Evolutionary conservation across 2,888 invertebrate species (phyloP), one percentile per base, ranked within the genome.

Genomic region (Orgyia antiqua): DNA sequence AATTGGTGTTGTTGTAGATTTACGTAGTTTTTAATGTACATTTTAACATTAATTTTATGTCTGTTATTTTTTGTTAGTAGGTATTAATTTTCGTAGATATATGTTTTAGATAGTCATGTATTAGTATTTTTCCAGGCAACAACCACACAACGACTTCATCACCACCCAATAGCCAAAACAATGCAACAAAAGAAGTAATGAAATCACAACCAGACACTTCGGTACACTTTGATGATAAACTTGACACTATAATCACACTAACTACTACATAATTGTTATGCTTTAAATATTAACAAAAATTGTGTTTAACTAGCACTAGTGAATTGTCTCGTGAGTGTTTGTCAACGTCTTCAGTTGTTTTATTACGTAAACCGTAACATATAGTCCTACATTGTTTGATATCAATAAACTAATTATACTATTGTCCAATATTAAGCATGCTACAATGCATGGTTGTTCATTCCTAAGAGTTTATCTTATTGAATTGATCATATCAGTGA

Each of bases 51-150:
- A 8, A 3, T 29, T 33, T 33, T 40, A 4, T 6, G 6, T 4
- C 15, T 15, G 4, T 38, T 10, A 31, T 31, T 49, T 32, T 39
- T n/a, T n/a, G n/a, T n/a, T 42, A 27, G 29, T 26, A 36, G 29
- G 28, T 10, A 10, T 19, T 37, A 9, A 29, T 31, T 34, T 35
- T 46, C 42, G n/a, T 7, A 34, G 36, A 13, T 33, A 30, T 35
- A 38, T 29, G 29, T 51, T 45, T 27, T 54, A 48, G 41, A 36
- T 52, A 40, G 44, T 60, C 39, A 58, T 41, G 37, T 38, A 29
- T 37, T 13, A 45, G 45, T 47, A 53, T 57, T 66, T 62, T 84
- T 83, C 58, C 84, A 84, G 84, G 80, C 61, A 69, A 76, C 61
- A 71, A 74, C 58, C 68, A 68, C 51, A 65, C 67, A 65, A 67